phyloP scores from a whole-genome alignment of 2,888 invertebrate genomes.

The Meteorus cinctellus region DNA sequence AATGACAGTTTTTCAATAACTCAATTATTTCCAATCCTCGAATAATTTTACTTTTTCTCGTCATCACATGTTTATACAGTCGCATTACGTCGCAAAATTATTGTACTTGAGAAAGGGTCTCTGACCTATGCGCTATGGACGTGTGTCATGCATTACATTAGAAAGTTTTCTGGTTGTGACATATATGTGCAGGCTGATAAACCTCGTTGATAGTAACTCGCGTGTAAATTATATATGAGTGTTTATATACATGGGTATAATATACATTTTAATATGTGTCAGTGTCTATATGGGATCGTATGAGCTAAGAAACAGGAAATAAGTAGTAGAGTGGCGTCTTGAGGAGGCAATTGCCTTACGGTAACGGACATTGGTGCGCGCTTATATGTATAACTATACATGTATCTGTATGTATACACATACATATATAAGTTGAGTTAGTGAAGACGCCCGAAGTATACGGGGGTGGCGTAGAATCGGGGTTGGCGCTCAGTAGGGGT shows the following conservation, averaged over 20 bases:
- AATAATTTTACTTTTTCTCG: not conserved
- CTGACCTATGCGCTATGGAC: not conserved
- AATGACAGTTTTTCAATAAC: not conserved
- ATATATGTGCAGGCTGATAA: not conserved
- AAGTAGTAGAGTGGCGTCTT: constrained; percentile 27
- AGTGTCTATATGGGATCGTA: not conserved
- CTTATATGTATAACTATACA: not conserved
- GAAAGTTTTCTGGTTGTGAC: constrained; percentile 19
- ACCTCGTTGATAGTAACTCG: not conserved
- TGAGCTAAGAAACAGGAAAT: not conserved
- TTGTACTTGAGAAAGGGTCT: constrained; percentile 33
- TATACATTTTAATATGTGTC: not conserved
- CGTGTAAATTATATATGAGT: not conserved
- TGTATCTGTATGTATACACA: not conserved
- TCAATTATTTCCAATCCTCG: not conserved
- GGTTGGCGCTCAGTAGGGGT: constrained; percentile 63
- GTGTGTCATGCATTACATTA: constrained; percentile 13
- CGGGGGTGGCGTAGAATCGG: constrained; percentile 45
- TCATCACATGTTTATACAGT: constrained; percentile 5
- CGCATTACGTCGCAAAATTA: constrained; percentile 37
- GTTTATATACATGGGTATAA: not conserved
- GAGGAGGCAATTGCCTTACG: constrained; percentile 30
- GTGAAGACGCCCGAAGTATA: constrained; percentile 20
- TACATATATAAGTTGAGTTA: not conserved
- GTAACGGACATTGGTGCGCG: not conserved